Evolutionary conservation across 2,113 vertebrate species (phyloP).

Genomic region (Pongo abelii): DNA sequence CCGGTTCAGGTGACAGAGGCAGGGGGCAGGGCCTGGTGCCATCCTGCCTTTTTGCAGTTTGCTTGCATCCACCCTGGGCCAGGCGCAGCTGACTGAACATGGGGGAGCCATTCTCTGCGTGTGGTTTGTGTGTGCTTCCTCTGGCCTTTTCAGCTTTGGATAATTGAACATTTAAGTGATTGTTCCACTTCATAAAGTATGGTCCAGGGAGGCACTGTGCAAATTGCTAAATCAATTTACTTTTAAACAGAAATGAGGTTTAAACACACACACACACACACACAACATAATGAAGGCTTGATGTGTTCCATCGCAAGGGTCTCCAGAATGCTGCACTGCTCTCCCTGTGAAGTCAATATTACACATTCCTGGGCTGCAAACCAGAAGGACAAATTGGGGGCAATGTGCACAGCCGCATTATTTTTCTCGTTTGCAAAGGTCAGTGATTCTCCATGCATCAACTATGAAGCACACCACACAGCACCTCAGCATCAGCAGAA

Average conservation of each 20-base stretch:
- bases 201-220: conserved; percentile 4
- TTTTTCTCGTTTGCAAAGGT: neutral
- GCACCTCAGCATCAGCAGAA: neutral
- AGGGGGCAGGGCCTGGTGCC: neutral
- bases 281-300: neutral
- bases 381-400: neutral
- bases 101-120: rapidly evolving
- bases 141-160: neutral
- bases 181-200: conserved; percentile 53
- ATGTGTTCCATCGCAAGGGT: neutral
- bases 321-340: neutral
- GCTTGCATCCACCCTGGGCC: neutral
- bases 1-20: neutral
- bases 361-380: neutral
- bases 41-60: neutral
- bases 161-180: conserved; percentile 33
- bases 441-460: neutral
- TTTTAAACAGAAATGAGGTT: conserved; percentile 45
- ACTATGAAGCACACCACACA: rapidly evolving
- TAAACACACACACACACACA: neutral
- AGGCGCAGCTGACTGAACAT: rapidly evolving
- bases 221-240: conserved; percentile 60
- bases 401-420: rapidly evolving
- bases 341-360: neutral
- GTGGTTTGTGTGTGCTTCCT: neutral